Base-by-base conservation (phyloP, 2,113 vertebrate genomes). In the Siniperca knerii region DNA sequence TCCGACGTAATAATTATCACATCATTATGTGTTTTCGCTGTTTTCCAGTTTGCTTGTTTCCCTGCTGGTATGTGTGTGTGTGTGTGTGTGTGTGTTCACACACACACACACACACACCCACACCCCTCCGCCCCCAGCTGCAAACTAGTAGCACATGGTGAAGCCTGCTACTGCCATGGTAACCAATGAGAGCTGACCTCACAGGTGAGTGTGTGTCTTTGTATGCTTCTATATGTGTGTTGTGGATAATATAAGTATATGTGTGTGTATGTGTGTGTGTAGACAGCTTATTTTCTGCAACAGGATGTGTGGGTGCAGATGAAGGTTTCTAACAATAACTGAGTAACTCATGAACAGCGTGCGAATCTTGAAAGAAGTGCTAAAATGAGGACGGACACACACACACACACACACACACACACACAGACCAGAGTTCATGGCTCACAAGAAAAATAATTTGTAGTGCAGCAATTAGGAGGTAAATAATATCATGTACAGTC, bases 141-240 rank as follows among this genome's bases (percentile, higher is more conserved):
- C 73, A 81, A 62, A 52, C 78, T 8, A 2, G 65, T 13, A 57
- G 58, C 72, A 42, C 65, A 76, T 9, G 16, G 18, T 48, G 37
- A 70, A 50, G n/a, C 37, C 77, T 69, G 76, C 60, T 33, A 80
- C 50, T 84, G n/a, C 85, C 82, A 76, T 87, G 84, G 84, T 16
- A 84, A 86, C 77, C 23, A 66, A 77, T 73, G 50, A 79, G 46
- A 15, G 62, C 1, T 42, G 46, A 75, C 37, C 76, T 79, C 67
- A 61, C 72, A 80, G 70, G 65, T 75, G 70, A 33, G 65, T 23
- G 52, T 40, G 62, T 72, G 35, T 42, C 10, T 50, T 20, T 64
- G 48, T 21, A 6, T 54, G 35, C 35, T 42, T 73, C 25, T 46
- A n/a, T 25, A 11, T 40, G 37, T 25, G 48, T 61, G 25, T 15